Evolutionary conservation across 2,888 invertebrate genomes (phyloP), one percentile per base, ranked within the genome.

Genomic region (Ephialtes manifestator): DNA sequence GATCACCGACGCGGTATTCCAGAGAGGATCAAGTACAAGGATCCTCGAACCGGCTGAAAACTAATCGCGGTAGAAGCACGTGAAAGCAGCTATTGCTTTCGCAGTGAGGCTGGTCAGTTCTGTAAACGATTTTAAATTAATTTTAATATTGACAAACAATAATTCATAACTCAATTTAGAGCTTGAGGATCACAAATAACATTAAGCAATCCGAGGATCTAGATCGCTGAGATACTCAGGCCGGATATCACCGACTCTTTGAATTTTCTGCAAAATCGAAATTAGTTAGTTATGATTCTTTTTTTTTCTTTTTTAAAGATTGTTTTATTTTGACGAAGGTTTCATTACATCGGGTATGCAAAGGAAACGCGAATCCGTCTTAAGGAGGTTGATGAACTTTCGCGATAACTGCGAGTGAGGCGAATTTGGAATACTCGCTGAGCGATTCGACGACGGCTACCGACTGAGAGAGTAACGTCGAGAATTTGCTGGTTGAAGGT

Each of bases 401-500:
- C 71, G 77, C 72, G 65, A 39, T 28, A 39, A 71, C 35, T 63
- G 65, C 70, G 51, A 51, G 20, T 60, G 46, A 28, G 18, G 63
- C 55, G 71, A 77, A 82, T 60, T 77, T 77, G 53, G 77, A 55
- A 74, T 83, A 79, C 58, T 83, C 79, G 67, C 24, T 70, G 83
- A 83, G 67, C 83, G 79, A 80, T 80, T 86, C 87, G 87, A 87
- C 84, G 90, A 86, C 90, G 89, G 87, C 84, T 89, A 87, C 88
- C 85, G 89, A 89, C 90, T 89, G 89, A 89, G 84, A 86, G 86
- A 84, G 81, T 75, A 86, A 87, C 86, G 78, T 88, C 86, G 87
- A 87, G 88, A 89, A 87, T 85, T 87, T 87, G 20, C 58, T 85
- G 85, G 87, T 81, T 84, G 85, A 84, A 80, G 87, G 82, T 67